Base-by-base conservation (phyloP, 2,888 invertebrate genomes). In the Stegophylla sp. region DNA sequence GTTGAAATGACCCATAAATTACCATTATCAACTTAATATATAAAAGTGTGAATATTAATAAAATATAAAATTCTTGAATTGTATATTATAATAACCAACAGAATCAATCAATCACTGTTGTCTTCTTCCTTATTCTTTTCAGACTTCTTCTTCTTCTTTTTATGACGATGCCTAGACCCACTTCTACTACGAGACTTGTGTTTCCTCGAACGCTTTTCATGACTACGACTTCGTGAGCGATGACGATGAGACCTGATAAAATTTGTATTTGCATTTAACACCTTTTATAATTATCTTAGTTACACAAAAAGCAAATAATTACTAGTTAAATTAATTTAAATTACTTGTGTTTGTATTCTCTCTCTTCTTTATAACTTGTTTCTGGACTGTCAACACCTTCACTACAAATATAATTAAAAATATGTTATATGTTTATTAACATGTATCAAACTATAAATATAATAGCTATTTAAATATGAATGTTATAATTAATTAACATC, bases 131-230 rank as follows among this genome's bases (percentile, higher is more conserved):
- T 82, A 15, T 67, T 82, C 63, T 76, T 83, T 64, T 85, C 85
- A 15, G 85, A 84, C 67, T 85, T 85, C 83, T 85, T 85, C 10
- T 85, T 85, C 84, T 85, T 85, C 83, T 85, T 85, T 83, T 85
- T 85, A 61, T 85, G 85, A 72, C 84, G 85, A 66, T 85, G 85
- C 17, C 85, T 82, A 73, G 85, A 85, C 20, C 84, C 83, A 17
- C 85, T 85, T 28, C 85, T 84, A 82, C 85, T 85, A 20, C 85
- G 83, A 71, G 84, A 84, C 74, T 85, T 85, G 79, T 85, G 85
- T 82, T 85, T 85, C 34, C 85, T 83, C 12, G 84, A 84, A 43
- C 83, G 82, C 48, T 84, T 82, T 67, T 84, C 84, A 43, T 82
- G 83, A 73, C 84, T 84, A 61, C 85, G 82, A 63, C 84, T 84